phyloP scores from a whole-genome alignment of 1,140 invertebrate genomes.

The fruit fly (Drosophila melanogaster) region Release_6_plus_ISO1_MT NC_004354.4:15351001-15351500 shows the following conservation, averaged over 20 bases:
- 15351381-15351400: constrained; percentile 1
- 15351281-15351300: neutral
- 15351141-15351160: neutral
- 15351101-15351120: constrained; percentile 77
- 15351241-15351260: neutral
- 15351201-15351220: neutral
- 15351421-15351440: constrained; percentile 75
- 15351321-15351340: constrained; percentile 35
- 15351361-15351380: constrained; percentile 18
- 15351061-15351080: neutral
- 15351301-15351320: constrained; percentile 14
- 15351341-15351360: constrained; percentile 16
- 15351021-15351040: constrained; percentile 80
- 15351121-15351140: constrained; percentile 24
- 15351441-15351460: constrained; percentile 52
- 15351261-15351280: neutral
- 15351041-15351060: constrained; percentile 15
- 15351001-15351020: constrained; percentile 82
- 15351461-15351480: constrained; percentile 68
- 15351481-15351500: constrained; percentile 57
- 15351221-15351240: neutral
- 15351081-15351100: constrained; percentile 67
- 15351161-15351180: neutral
- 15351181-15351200: neutral
- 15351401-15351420: constrained; percentile 4